phyloP scores from a whole-genome alignment of 2,888 invertebrate genomes.

The Acanthopleura granulata region DNA sequence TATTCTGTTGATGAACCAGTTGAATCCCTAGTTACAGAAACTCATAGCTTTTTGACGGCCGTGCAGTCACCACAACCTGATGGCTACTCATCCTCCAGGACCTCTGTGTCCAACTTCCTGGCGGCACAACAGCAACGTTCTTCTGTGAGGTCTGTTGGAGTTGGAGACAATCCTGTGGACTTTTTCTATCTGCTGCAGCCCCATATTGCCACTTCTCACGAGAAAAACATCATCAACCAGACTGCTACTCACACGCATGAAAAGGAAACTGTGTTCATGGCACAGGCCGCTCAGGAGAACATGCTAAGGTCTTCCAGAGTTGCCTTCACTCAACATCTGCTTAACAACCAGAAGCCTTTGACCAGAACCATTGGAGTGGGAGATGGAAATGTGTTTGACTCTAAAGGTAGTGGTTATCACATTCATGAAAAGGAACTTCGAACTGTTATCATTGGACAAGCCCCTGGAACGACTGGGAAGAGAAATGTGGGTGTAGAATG shows the following conservation, averaged over 20 bases:
- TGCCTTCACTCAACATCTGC: constrained; percentile 18
- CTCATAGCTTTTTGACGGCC: not conserved
- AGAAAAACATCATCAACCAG: constrained; percentile 13
- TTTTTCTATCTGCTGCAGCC: constrained; percentile 57
- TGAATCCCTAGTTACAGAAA: not conserved
- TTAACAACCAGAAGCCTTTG: constrained; percentile 40
- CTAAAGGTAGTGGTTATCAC: constrained; percentile 47
- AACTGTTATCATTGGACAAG: constrained; percentile 64
- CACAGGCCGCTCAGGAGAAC: constrained; percentile 20
- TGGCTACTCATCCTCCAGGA: not conserved
- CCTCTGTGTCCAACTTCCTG: not conserved
- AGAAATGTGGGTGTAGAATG: constrained; percentile 64
- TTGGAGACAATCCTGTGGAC: constrained; percentile 59
- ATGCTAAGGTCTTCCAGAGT: not conserved
- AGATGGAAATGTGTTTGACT: constrained; percentile 71
- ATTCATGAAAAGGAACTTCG: constrained; percentile 68
- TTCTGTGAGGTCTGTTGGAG: constrained; percentile 46
- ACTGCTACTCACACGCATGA: constrained; percentile 36
- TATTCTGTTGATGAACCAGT: constrained; percentile 37
- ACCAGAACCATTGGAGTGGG: constrained; percentile 76
- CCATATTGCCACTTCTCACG: constrained; percentile 33
- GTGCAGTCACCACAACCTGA: constrained; percentile 8
- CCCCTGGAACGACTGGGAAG: constrained; percentile 42
- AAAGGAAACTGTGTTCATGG: constrained; percentile 40
- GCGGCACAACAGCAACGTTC: constrained; percentile 4